Base-by-base conservation (phyloP, 1,140 invertebrate genomes). In the Aphis craccivora region DNA sequence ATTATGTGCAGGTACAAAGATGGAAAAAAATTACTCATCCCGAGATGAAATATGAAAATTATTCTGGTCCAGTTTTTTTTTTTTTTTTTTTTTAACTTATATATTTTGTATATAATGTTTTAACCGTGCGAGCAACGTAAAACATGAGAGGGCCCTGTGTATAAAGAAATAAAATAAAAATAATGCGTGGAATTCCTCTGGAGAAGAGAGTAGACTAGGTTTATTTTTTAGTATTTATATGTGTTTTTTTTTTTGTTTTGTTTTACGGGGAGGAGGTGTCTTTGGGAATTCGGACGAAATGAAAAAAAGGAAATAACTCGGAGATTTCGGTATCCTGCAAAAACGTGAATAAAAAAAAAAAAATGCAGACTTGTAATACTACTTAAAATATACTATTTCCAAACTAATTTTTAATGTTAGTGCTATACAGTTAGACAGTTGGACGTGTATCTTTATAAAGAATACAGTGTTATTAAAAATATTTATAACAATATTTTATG, bases 31-130 rank as follows among this genome's bases (percentile, higher is more conserved):
- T 55, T 25, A 53, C 51, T 55, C 48, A 37, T 89, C 88, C 51
- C 35, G 35, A 89, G 88, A 89, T 89, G 35, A 89, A 89, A 89
- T 55, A 89, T 89, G 88, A 89, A 89, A 89, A 89, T 55, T 89
- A 89, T 89, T 89, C 51, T 89, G 88, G 88, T 89, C 88, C 88
- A 55, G 88, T 55, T 89, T 89, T 53, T 89, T 11, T 86, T 45
- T 7, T 84, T 40, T 40, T 81, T 87, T 48, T 87, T 87, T 87
- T 87, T 35, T 9, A 30, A 48, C 86, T n/a, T 22, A 23, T 87
- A 48, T 35, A n/a, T 48, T 48, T 40, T 40, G 37, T 40, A 1
- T 87, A 51, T 22, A 30, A n/a, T 48, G 35, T 87, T 87, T n/a
- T 48, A 48, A 87, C 86, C 30, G 86, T 35, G 86, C 40, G 40